These are phyloP conservation scores for Tursiops truncatus DNA, from an alignment of 2,113 vertebrate genomes.

Conservation along the genomic window DNA sequence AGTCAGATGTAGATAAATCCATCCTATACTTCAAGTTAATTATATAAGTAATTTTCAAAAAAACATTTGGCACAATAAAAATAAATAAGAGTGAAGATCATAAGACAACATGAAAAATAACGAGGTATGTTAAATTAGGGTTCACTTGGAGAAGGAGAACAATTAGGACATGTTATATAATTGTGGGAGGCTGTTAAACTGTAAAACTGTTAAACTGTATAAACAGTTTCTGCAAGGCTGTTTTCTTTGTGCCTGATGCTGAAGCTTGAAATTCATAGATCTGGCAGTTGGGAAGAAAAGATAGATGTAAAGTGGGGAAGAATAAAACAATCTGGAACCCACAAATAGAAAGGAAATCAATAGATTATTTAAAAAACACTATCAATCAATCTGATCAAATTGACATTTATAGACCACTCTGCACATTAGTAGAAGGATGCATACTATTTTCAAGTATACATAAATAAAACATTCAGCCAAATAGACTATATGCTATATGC, in stretches of 20 bases:
- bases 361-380: background rate
- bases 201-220: too few species aligned
- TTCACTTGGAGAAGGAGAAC: background rate
- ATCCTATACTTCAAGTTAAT: background rate
- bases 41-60: background rate
- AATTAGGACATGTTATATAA: background rate
- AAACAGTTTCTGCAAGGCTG: background rate
- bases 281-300: background rate
- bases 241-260: background rate
- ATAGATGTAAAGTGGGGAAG: background rate
- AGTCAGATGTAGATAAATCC: background rate
- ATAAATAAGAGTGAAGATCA: background rate
- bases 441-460: background rate
- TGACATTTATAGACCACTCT: background rate
- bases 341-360: background rate
- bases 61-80: background rate
- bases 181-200: too few species aligned
- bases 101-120: background rate
- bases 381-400: background rate
- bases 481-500: background rate
- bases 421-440: background rate
- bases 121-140: background rate
- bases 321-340: background rate
- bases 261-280: background rate
- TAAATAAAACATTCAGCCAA: background rate